Conservation (phyloP, 35 echinoderm and acorn worm species). For the Holothuria glaberrima region DNA sequence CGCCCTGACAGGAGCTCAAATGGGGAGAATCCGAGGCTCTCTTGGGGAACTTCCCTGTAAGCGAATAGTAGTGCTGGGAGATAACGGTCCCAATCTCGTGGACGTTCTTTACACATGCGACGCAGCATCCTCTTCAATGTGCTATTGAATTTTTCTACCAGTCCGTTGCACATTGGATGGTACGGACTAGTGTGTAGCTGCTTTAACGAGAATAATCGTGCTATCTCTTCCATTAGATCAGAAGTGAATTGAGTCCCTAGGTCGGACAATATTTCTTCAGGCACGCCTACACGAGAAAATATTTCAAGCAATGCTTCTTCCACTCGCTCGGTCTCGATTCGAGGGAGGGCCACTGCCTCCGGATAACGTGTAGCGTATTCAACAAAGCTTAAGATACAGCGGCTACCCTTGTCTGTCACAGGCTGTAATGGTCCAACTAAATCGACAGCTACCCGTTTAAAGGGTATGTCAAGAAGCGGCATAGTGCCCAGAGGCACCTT, state of each 20-base stretch:
- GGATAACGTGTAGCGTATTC: slow-evolving; percentile 72
- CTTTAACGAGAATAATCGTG: slow-evolving; percentile 1
- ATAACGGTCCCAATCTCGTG: slow-evolving; percentile 51
- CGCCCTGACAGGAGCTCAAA: slow-evolving; percentile 53
- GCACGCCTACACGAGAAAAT: slow-evolving; percentile 49
- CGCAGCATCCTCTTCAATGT: slow-evolving; percentile 44
- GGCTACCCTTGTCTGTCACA: slow-evolving; percentile 38
- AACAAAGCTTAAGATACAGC: slow-evolving; percentile 45
- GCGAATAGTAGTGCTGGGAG: slow-evolving; percentile 52
- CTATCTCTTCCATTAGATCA: slow-evolving; percentile 42
- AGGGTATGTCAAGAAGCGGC: slow-evolving; percentile 65
- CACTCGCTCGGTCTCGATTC: slow-evolving; percentile 59
- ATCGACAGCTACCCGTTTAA: slow-evolving; percentile 57
- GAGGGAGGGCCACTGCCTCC: slow-evolving; percentile 43
- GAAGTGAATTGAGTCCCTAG: slow-evolving; percentile 37
- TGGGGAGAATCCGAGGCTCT: slow-evolving; percentile 28
- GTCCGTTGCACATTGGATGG: slow-evolving; percentile 48
- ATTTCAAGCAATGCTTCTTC: slow-evolving; percentile 62
- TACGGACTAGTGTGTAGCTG: slow-evolving; percentile 53
- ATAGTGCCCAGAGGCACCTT: slow-evolving; percentile 55
- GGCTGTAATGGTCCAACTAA: slow-evolving; percentile 56
- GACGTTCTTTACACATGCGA: slow-evolving; percentile 31
- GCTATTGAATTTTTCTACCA: slow-evolving; percentile 40
- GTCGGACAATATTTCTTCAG: slow-evolving; percentile 17
- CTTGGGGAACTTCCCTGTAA: slow-evolving; percentile 49